Evolutionary conservation across 2,888 invertebrate genomes (phyloP).

Genomic region (Heteropelma amictum): DNA sequence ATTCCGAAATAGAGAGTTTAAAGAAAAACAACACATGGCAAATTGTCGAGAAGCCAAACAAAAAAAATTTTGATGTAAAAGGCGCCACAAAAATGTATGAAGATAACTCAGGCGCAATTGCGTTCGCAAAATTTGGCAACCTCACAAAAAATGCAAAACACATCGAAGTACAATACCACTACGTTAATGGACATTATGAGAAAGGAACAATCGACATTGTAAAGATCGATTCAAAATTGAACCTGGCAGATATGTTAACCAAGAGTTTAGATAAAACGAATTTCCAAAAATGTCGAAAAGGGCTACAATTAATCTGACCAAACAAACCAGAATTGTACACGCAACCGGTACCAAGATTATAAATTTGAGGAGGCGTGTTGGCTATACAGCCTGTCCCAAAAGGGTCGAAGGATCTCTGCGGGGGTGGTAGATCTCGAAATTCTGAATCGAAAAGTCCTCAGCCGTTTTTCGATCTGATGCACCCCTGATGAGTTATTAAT

Average conservation of each 20-base stretch:
- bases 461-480: no score
- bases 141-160: constrained; percentile 50
- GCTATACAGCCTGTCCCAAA: no score
- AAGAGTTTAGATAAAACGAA: constrained; percentile 23
- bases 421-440: no score
- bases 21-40: constrained; percentile 48
- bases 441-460: no score
- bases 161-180: constrained; percentile 47
- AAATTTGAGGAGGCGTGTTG: background rate
- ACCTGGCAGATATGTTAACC: constrained; percentile 41
- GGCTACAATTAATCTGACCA: constrained; percentile 3
- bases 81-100: constrained; percentile 30
- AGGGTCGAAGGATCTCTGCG: no score
- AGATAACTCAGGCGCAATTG: constrained; percentile 27
- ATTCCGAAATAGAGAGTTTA: constrained; percentile 47
- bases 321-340: background rate
- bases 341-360: no score
- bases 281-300: constrained; percentile 20
- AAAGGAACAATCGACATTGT: constrained; percentile 35
- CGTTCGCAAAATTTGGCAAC: constrained; percentile 41
- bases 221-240: constrained; percentile 36
- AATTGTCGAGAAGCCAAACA: background rate
- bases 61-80: constrained; percentile 3
- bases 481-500: no score
- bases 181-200: constrained; percentile 30